phyloP scores from a whole-genome alignment of 2,113 vertebrate species.

The Crotalus tigris region DNA sequence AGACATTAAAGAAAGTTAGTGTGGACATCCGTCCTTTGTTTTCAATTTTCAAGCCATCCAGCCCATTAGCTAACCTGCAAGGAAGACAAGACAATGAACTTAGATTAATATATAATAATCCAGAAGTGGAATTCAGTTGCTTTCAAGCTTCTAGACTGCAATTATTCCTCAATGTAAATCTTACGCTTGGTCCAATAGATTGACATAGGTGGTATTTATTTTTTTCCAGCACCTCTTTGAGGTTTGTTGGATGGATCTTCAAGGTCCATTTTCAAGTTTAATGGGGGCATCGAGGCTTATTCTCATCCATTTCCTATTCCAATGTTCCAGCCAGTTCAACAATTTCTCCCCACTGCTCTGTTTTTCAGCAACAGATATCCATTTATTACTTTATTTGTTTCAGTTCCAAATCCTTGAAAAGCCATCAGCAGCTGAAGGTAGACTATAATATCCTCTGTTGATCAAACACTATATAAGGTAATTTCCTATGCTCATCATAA shows the following conservation, averaged over 20 bases:
- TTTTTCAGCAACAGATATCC: neutral
- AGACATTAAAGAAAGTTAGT: constrained; percentile 96
- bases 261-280: neutral
- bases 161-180: neutral
- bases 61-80: constrained; percentile 84
- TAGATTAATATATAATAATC: neutral
- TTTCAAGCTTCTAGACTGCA: neutral
- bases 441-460: neutral
- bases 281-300: too few species aligned
- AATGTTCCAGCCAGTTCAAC: neutral
- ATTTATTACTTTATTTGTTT: neutral
- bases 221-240: neutral
- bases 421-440: neutral
- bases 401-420: neutral
- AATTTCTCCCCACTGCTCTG: neutral
- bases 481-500: neutral
- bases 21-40: constrained; percentile 91
- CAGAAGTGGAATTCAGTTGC: too few species aligned
- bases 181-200: neutral
- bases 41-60: constrained; percentile 89
- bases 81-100: rapidly evolving
- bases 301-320: neutral
- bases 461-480: neutral
- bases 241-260: neutral
- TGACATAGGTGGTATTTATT: neutral